phyloP scores from a whole-genome alignment of 2,888 invertebrate species.

The Lobophora halterata region DNA sequence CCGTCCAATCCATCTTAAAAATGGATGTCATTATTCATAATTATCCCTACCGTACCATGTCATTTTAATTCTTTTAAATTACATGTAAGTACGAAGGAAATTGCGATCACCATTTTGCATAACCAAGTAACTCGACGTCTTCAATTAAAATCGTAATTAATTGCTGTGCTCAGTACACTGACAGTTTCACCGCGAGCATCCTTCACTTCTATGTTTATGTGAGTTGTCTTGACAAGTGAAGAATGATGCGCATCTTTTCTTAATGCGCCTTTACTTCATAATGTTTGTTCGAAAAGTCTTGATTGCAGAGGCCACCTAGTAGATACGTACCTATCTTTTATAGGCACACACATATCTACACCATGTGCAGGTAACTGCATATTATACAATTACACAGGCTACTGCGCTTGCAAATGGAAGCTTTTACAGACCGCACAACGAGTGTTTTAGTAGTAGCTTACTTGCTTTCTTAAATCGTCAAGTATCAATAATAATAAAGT shows the following conservation, averaged over 20 bases:
- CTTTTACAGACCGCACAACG: slow-evolving; percentile 14
- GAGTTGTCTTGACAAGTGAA: slow-evolving; percentile 68
- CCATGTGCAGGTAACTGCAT: slow-evolving; percentile 7
- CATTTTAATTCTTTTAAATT: slow-evolving; percentile 38
- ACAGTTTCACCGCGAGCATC: slow-evolving; percentile 65
- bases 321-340: slow-evolving; percentile 14
- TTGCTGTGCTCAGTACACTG: slow-evolving; percentile 64
- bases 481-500: background rate
- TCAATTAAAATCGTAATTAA: slow-evolving; percentile 77
- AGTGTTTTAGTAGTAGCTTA: background rate
- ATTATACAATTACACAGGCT: slow-evolving; percentile 20
- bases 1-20: slow-evolving; percentile 15
- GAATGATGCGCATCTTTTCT: slow-evolving; percentile 54
- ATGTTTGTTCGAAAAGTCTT: slow-evolving; percentile 25
- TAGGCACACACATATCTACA: slow-evolving; percentile 7
- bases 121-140: slow-evolving; percentile 56
- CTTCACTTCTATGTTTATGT: slow-evolving; percentile 75
- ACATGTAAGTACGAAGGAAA: slow-evolving; percentile 34
- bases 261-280: slow-evolving; percentile 46
- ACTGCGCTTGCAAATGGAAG: slow-evolving; percentile 15
- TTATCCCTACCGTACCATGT: slow-evolving; percentile 27
- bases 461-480: too few relatives aligned
- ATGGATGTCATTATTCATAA: slow-evolving; percentile 23
- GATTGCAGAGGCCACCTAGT: slow-evolving; percentile 20
- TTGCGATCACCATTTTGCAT: slow-evolving; percentile 53